Evolutionary conservation across 2,113 vertebrate genomes (phyloP), one percentile per base, ranked within the genome.

Genomic region (Channa maculata): DNA sequence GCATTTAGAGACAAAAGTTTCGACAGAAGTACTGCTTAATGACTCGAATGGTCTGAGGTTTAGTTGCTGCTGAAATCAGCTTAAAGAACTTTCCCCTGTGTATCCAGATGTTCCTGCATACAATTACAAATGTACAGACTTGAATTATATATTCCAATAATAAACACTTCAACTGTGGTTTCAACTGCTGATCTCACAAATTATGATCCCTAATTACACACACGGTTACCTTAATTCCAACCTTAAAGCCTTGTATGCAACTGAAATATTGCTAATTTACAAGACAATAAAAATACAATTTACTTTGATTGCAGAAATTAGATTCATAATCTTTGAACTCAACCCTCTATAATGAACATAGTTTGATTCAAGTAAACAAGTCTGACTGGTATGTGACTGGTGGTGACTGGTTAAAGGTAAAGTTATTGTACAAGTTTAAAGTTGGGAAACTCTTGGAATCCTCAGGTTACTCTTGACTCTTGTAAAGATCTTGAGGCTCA

Each of bases 61-160:
- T 61, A 45, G 15, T 78, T 45, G 52, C 15, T 43, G 71, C 71
- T 73, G 58, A 59, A 45, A 53, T 65, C 53, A 72, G 77, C 46
- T 1, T 1, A 37, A 63, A 34, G 24, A 34, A 36, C 38, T 5
- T 11, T n/a, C 33, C 52, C 46, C 4, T 1, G 61, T 67, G 84
- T 50, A 60, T 71, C 50, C 78, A 75, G 49, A 74, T 58, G 64
- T 77, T 72, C 51, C 53, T 59, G 60, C 24, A 65, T 60, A 59
- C 67, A 68, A 67, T 73, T 61, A 41, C 36, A 36, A 8, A 65
- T 39, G 39, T 70, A 65, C 10, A 36, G 12, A 38, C 9, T 6
- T 11, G 11, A 48, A 44, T 70, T 38, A 58, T 64, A 39, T 51
- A 75, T 80, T 75, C 37, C 59, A 58, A 14, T 51, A 72, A 67